Evolutionary conservation across 2,888 invertebrate species (phyloP), one percentile per base, ranked within the genome.

Genomic region (Galerucella nymphaeae): DNA sequence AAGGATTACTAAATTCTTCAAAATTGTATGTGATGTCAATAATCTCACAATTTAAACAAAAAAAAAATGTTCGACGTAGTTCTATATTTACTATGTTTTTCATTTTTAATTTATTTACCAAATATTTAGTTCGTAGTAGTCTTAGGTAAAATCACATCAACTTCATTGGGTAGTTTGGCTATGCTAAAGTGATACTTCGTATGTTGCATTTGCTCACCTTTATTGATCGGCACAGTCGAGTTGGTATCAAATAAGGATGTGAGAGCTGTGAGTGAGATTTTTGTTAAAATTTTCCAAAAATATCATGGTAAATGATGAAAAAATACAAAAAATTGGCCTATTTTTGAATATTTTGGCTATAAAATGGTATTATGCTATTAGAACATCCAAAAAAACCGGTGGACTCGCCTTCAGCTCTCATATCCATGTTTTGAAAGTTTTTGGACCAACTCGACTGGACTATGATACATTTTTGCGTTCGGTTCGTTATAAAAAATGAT

Each of bases 21-120:
- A 86, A 85, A 85, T 84, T 86, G 79, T 82, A 85, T 86, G 86
- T 86, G 86, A 86, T 86, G 86, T 86, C 85, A 85, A 85, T 85
- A 86, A 86, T 86, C 86, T 86, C 85, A 84, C 82, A 82, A 79
- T 82, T 81, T 80, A 82, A 45, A 81, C 74, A 82, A 81, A 82
- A 82, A 81, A 82, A 23, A 23, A 23, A 23, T 80, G 80, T 82
- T 81, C 79, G 79, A 80, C 79, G 80, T 78, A 79, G 80, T 81
- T 18, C 72, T 78, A 77, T 81, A 78, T 81, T 79, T 81, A 81
- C 76, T 78, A 77, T 73, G 75, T 80, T 79, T 78, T 79, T 79
- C 14, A 1, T 80, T 77, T 79, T 53, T 78, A 79, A 83, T 82
- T 84, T 83, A 82, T 84, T 84, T 85, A 84, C 83, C 82, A 83